Evolutionary conservation across 1,140 invertebrate genomes (phyloP).

Genomic region (Drosophila auraria): DNA sequence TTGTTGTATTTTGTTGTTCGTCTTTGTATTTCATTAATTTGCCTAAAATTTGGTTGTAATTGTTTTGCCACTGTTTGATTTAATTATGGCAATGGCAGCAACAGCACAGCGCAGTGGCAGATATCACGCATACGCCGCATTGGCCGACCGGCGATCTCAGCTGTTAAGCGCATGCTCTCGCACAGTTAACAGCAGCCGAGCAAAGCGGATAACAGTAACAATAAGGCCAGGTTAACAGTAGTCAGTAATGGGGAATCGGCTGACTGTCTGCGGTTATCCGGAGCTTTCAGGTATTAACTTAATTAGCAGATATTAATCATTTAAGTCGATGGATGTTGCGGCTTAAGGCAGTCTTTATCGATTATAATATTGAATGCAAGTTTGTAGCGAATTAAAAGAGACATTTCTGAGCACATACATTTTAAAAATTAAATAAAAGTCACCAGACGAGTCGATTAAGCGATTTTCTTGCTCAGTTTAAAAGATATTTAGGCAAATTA

Average conservation of each 20-base stretch:
- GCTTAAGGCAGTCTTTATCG: not conserved
- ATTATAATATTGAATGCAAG: not conserved
- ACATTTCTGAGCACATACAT: too few relatives aligned
- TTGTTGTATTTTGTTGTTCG: not conserved
- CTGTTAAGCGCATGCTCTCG: slow-evolving; percentile 55
- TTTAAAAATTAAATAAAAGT: too few relatives aligned
- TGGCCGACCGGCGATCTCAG: slow-evolving; percentile 34
- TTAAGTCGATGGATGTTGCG: not conserved
- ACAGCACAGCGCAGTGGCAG: slow-evolving; percentile 1
- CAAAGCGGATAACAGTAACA: slow-evolving; percentile 16
- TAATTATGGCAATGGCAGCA: slow-evolving; percentile 52
- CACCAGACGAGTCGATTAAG: not conserved
- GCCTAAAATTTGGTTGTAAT: slow-evolving; percentile 57
- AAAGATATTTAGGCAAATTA: too few relatives aligned
- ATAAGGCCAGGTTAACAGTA: slow-evolving; percentile 11
- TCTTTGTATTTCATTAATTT: slow-evolving; percentile 52
- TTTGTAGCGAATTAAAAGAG: not conserved
- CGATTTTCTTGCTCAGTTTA: too few relatives aligned
- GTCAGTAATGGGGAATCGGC: not conserved
- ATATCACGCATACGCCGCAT: slow-evolving; percentile 55
- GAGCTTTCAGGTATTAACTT: not conserved
- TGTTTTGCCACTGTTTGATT: slow-evolving; percentile 45
- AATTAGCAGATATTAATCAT: slow-evolving; percentile 18
- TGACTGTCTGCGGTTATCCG: not conserved
- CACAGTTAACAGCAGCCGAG: slow-evolving; percentile 5